Conservation (phyloP, 2,113 vertebrate species). For the Nyctereutes procyonoides region DNA sequence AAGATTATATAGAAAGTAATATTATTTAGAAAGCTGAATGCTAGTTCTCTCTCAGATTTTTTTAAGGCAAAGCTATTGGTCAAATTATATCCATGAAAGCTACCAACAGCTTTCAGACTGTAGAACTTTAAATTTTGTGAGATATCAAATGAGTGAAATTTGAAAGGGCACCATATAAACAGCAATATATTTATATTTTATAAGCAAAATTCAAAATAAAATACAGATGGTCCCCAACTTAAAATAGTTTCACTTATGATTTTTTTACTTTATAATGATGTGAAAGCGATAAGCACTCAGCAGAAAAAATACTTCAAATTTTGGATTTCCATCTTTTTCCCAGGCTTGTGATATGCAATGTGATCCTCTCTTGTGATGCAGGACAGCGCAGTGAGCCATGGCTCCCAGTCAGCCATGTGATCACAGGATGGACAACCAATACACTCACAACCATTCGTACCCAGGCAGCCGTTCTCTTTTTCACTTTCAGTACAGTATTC, state of each 20-base stretch:
- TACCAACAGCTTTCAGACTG: not conserved
- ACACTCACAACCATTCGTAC: not conserved
- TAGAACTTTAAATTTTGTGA: not conserved
- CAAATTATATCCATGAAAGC: not conserved
- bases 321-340: not conserved
- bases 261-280: not conserved
- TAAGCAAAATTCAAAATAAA: not conserved
- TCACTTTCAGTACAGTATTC: not conserved
- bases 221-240: not conserved
- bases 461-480: not conserved
- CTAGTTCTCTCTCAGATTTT: not conserved
- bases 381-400: not conserved
- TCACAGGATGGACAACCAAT: not conserved
- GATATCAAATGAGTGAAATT: not conserved
- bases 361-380: not conserved
- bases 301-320: not conserved
- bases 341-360: not conserved
- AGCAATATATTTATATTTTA: not conserved
- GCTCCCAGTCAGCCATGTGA: not conserved
- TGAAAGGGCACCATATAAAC: not conserved
- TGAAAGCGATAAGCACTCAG: fast-evolving
- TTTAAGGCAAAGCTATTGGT: not conserved
- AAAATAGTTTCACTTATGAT: not conserved
- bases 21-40: not conserved
- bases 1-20: not conserved